These are phyloP conservation scores for Caranx ignobilis DNA, from an alignment of 2,113 vertebrate species.

Conservation along the genomic window DNA sequence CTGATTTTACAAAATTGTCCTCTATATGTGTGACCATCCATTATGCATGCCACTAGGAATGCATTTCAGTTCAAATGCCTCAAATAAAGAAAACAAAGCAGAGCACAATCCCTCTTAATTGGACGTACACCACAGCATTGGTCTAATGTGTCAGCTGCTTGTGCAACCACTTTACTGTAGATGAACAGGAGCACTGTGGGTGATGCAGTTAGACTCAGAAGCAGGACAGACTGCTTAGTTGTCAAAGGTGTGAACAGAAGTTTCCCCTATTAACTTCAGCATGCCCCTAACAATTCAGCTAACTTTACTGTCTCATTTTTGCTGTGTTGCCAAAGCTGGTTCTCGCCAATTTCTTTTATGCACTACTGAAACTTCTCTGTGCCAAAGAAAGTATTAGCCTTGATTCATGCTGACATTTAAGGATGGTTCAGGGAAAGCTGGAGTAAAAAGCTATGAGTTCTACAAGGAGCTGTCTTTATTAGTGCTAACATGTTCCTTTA, in stretches of 20 bases:
- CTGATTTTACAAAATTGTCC: too few species aligned
- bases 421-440: constrained; percentile 26
- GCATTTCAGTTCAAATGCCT: not conserved
- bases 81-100: not conserved
- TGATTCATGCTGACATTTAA: constrained; percentile 42
- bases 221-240: not conserved
- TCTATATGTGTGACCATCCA: too few species aligned
- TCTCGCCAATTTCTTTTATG: constrained; percentile 39
- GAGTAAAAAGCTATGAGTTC: constrained; percentile 7
- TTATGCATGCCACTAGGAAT: too few species aligned
- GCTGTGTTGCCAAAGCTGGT: not conserved
- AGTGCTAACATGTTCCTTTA: not conserved
- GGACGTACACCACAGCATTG: not conserved
- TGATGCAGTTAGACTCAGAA: not conserved
- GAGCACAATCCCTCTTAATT: not conserved
- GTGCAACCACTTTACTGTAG: not conserved
- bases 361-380: not conserved
- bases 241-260: not conserved
- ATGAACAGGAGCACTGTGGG: not conserved
- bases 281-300: not conserved
- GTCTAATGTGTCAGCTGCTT: not conserved
- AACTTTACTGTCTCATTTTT: constrained; percentile 11
- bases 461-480: not conserved
- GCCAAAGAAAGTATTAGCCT: constrained; percentile 1
- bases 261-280: not conserved